Evolutionary conservation across 2,888 invertebrate species (phyloP).

Genomic region (Orchesella flavescens): DNA sequence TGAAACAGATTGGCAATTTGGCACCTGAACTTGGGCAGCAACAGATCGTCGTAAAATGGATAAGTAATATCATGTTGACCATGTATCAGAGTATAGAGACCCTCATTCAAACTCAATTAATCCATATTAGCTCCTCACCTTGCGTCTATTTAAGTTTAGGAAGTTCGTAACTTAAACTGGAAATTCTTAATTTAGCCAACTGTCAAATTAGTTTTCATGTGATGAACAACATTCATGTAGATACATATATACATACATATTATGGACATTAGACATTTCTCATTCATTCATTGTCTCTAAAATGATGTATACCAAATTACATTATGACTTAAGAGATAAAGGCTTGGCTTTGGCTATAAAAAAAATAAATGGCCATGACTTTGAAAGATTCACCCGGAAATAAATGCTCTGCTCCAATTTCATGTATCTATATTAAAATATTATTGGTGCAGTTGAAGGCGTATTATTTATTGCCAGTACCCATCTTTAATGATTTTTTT

Average conservation of each 20-base stretch:
- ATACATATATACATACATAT: too few relatives aligned
- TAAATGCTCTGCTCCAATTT: neutral
- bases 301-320: too few relatives aligned
- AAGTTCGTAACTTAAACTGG: conserved; percentile 56
- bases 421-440: too few relatives aligned
- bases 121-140: conserved; percentile 45
- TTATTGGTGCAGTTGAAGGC: too few relatives aligned
- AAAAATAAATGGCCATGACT: conserved; percentile 46
- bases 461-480: too few relatives aligned
- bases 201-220: conserved; percentile 36
- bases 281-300: too few relatives aligned
- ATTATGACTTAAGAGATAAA: too few relatives aligned
- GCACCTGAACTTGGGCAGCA: conserved; percentile 17
- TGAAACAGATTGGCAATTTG: conserved; percentile 10
- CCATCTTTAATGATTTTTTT: too few relatives aligned
- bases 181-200: conserved; percentile 62
- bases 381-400: conserved; percentile 64
- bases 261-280: too few relatives aligned
- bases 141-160: conserved; percentile 42
- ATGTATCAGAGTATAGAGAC: conserved; percentile 26
- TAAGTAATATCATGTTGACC: conserved; percentile 61
- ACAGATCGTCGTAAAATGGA: conserved; percentile 39
- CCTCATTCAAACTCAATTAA: neutral
- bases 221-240: neutral
- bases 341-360: too few relatives aligned